Base-by-base conservation (phyloP, 2,888 invertebrate genomes). In the Pherbina coryleti region DNA sequence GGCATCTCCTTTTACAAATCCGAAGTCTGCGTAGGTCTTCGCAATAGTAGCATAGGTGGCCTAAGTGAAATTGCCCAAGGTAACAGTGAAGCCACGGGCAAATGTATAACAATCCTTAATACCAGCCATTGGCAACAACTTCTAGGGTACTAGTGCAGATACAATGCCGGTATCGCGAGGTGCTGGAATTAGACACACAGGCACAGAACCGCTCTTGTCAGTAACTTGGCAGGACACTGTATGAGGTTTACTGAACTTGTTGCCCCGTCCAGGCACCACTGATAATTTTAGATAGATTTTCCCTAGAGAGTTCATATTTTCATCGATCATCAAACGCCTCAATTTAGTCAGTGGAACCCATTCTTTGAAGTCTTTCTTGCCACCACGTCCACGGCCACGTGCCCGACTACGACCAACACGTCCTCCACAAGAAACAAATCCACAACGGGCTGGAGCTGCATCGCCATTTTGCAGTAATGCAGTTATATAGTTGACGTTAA, bases 201-300 rank as follows among this genome's bases (percentile, higher is more conserved):
- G 95, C 49, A 99, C 99, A 31, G 98, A 98, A 85, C 99, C 99
- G 91, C 99, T 99, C 91, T 99, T 99, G 79, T 99, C 99, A 82
- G 98, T 98, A 17, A 99, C 98, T 93, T 99, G 99, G 95, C 99
- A 99, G 76, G 99, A 99, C 55, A 99, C 99, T 19, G 99, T 99
- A 89, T 99, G 99, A 57, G 99, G 99, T 88, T 97, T 97, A 87
- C 99, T 99, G 87, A 99, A 98, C 92, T 99, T 99, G 93, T 99
- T 99, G 89, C 99, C 99, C 99, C 99, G 94, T 11, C 99, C 99
- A 1, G 99, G 99, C 73, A 99, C 96, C 79, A 99, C 98, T 0
- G 99, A 98, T 77, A 99, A 92, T 90, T 99, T 99, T 75, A 99
- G 92, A 87, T 99, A 99, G 87, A 99, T 99, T 90, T 99, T 98